Conservation (phyloP, 2,888 invertebrate genomes). For the Ernsta delagoae region DNA sequence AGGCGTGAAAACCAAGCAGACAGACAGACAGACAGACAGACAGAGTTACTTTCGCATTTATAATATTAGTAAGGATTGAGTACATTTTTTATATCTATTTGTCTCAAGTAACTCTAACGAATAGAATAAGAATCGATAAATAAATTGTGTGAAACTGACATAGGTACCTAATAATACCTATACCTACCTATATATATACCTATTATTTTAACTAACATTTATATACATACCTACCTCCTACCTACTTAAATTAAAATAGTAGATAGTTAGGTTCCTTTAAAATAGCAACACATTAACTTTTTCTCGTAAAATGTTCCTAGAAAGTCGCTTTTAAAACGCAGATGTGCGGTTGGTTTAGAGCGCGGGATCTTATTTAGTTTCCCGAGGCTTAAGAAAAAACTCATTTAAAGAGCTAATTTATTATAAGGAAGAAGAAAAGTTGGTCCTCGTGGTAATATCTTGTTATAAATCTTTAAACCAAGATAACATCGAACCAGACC, state of each 20-base stretch:
- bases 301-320: conserved; percentile 18
- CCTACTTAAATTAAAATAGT: not conserved
- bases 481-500: conserved; percentile 28
- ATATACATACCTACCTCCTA: not conserved
- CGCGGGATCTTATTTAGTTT: conserved; percentile 33
- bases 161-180: too few species aligned
- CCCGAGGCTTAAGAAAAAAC: conserved; percentile 32
- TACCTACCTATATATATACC: too few species aligned
- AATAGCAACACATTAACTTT: conserved; percentile 19
- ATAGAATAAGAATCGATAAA: too few species aligned
- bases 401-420: conserved; percentile 37
- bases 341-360: conserved; percentile 33
- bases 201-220: too few species aligned
- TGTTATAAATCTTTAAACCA: conserved; percentile 25
- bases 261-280: not conserved
- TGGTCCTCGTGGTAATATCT: conserved; percentile 33
- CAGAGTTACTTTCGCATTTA: too few species aligned
- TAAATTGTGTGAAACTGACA: too few species aligned
- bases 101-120: too few species aligned
- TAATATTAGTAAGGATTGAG: too few species aligned
- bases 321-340: conserved; percentile 32
- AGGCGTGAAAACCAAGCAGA: too few species aligned
- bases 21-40: too few species aligned
- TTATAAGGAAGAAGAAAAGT: conserved; percentile 33
- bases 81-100: too few species aligned